Evolutionary conservation across 2,888 invertebrate genomes (phyloP).

Genomic region (Mechanitis mazaeus): DNA sequence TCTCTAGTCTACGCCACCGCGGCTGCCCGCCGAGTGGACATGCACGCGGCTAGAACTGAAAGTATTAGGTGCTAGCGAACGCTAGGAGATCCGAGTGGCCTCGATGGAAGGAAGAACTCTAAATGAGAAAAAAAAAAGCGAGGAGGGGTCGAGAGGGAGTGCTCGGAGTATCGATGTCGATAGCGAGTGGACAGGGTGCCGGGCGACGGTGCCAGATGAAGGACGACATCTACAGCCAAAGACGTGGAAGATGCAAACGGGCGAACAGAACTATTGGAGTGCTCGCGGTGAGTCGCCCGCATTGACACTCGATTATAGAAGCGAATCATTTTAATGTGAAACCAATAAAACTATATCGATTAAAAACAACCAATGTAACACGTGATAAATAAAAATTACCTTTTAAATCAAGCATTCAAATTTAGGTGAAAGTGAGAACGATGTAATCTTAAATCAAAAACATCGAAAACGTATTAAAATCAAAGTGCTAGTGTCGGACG

Average conservation of each 20-base stretch:
- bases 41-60: conserved; percentile 40
- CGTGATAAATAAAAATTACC: not conserved
- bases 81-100: conserved; percentile 39
- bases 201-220: conserved; percentile 47
- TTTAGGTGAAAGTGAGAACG: too few relatives aligned
- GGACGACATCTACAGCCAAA: conserved; percentile 40
- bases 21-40: conserved; percentile 35
- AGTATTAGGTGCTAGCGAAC: conserved; percentile 45
- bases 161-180: conserved; percentile 32
- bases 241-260: conserved; percentile 58
- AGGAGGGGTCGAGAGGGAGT: conserved; percentile 35
- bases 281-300: conserved; percentile 55
- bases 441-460: not conserved
- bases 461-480: conserved; percentile 16
- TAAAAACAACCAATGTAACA: conserved; percentile 10
- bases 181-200: conserved; percentile 36
- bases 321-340: not conserved
- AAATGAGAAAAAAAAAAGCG: conserved; percentile 45
- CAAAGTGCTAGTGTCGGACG: conserved; percentile 24
- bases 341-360: not conserved
- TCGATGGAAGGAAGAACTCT: conserved; percentile 32
- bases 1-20: conserved; percentile 30
- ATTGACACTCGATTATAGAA: conserved; percentile 22
- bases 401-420: not conserved
- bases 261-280: conserved; percentile 55